A percentile compares a stretch with the other conserved stretches of the same genome.
Conservation (phyloP, 2,888 invertebrate species). For the Leptopilina drosophilae region DNA sequence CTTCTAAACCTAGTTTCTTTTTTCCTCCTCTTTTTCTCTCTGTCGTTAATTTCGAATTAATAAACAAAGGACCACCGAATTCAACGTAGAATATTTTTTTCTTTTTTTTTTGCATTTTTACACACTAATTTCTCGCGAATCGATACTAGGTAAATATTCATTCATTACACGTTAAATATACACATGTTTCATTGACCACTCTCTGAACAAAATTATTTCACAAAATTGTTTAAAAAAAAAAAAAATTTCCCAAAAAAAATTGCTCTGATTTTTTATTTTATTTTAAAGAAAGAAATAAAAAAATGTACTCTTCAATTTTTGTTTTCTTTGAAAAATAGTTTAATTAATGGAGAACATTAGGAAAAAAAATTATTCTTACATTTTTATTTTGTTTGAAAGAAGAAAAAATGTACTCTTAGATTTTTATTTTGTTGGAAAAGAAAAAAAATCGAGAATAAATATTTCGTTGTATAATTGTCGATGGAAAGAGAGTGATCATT, state of each 20-base stretch:
- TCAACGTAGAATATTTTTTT: conserved; percentile 62
- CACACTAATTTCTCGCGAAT: conserved; percentile 44
- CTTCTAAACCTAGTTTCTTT: conserved; percentile 38
- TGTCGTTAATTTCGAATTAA: not conserved
- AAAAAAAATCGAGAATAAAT: not conserved
- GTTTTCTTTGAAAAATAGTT: no score
- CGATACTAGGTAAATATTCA: conserved; percentile 23
- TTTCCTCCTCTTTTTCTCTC: conserved; percentile 28
- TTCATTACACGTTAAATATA: not conserved
- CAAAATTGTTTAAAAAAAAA: no score
- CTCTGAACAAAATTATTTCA: not conserved
- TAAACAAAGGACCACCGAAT: conserved; percentile 55
- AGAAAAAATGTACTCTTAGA: no score
- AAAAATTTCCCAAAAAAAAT: not conserved
- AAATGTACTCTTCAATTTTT: no score
- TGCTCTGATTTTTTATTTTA: no score
- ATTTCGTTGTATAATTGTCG: conserved; percentile 8
- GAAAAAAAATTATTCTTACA: no score
- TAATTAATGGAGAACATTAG: no score
- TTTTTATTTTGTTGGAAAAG: no score
- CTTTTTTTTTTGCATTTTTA: conserved; percentile 39
- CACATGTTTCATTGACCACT: conserved; percentile 2
- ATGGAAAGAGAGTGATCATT: not conserved
- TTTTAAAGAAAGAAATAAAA: no score
- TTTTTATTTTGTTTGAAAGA: no score